Base-by-base conservation (phyloP, 2,888 invertebrate genomes). In the Leptarthrus brevirostris region DNA sequence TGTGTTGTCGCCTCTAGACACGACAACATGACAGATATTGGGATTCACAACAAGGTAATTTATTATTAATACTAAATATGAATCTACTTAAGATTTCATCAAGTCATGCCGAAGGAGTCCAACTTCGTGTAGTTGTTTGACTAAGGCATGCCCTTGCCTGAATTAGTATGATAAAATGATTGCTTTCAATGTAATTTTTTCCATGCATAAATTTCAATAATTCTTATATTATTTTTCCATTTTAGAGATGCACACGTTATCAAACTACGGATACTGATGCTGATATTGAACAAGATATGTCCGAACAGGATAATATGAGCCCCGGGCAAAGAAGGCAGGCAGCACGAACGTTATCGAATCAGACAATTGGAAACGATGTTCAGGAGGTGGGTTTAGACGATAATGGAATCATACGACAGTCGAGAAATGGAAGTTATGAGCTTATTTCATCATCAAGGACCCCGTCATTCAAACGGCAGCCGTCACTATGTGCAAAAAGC, bases 1-100 rank as follows among this genome's bases (percentile, higher is more conserved):
- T 93, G 93, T 82, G 93, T 94, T 47, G 90, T 94, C 34, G 93
- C 93, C 0, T 88, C 91, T 76, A 86, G 94, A 70, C 93, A 94
- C 80, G 91, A 92, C 77, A 91, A 92, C 81, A 86, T 93, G 73
- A 88, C 91, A 30, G 90, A 90, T 79, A 89, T 89, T 54, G 88
- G 89, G 76, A 86, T 87, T 14, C 88, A 89, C 79, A 88, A 88
- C 84, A 88, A 88, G 83, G 84, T 84, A 80, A 80, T 53, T 8
- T 44, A 44, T 34, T 5, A 34, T n/a, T n/a, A n/a, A n/a, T n/a
- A n/a, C n/a, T n/a, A n/a, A n/a, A n/a, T n/a, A n/a, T n/a, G n/a
- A n/a, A n/a, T n/a, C n/a, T n/a, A n/a, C n/a, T n/a, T n/a, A n/a
- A n/a, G n/a, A n/a, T n/a, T n/a, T n/a, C n/a, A n/a, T n/a, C n/a